Percentiles rank a stretch among this genome's conserved stretches.
Conservation (phyloP, 2,113 vertebrate species). For the Tamias sibiricus region DNA sequence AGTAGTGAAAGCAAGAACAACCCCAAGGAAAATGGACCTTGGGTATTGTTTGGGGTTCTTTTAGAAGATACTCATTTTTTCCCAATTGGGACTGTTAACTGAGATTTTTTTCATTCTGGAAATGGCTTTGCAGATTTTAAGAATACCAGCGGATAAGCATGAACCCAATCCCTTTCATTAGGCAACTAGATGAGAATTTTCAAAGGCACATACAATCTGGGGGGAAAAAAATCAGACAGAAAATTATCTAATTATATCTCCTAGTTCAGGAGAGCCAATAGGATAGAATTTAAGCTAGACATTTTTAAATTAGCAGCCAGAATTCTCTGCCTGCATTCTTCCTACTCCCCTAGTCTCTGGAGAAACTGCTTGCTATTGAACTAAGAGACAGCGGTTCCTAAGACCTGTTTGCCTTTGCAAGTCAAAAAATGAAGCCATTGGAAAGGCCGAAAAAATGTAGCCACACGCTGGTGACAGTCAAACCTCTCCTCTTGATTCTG, state of each 20-base stretch:
- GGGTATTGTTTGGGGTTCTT: background rate
- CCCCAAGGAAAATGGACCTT: background rate
- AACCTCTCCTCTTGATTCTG: background rate
- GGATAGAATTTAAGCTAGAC: constrained; percentile 9
- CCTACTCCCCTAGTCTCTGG: background rate
- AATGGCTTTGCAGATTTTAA: background rate
- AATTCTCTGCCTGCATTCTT: constrained; percentile 1
- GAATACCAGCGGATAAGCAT: constrained; percentile 21
- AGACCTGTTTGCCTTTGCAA: background rate
- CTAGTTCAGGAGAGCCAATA: constrained; percentile 13
- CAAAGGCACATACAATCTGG: background rate
- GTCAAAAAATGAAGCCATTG: background rate
- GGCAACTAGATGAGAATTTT: constrained; percentile 28
- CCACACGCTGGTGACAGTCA: background rate
- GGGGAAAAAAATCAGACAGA: constrained; percentile 3
- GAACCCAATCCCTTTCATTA: background rate
- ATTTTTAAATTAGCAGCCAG: constrained; percentile 33
- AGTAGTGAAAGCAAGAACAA: constrained; percentile 36
- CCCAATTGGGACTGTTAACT: background rate
- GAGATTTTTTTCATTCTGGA: background rate
- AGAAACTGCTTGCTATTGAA: background rate
- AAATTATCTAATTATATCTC: constrained; percentile 48
- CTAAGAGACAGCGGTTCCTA: background rate
- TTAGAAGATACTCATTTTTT: background rate
- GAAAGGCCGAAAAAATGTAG: background rate